Conservation (phyloP, 1,140 invertebrate species). For the Ips nitidus region DNA sequence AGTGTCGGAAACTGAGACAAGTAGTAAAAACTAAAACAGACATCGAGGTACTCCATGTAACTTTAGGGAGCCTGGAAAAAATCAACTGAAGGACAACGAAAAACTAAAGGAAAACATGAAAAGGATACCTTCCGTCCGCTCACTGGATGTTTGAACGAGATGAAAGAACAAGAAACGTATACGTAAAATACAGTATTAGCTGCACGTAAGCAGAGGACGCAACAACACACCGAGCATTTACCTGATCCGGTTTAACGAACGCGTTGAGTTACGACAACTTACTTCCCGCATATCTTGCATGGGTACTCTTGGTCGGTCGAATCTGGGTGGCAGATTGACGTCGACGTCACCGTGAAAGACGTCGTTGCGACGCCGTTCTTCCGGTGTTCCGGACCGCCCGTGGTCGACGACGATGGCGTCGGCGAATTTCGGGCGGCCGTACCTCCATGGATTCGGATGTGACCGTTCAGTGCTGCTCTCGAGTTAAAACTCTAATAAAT, state of each 20-base stretch:
- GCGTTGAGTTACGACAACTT: constrained; percentile 64
- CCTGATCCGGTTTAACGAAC: constrained; percentile 45
- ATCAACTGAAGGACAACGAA: neutral
- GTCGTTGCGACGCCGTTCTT: constrained; percentile 12
- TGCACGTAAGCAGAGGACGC: constrained; percentile 50
- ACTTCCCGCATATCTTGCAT: constrained; percentile 98
- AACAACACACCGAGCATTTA: constrained; percentile 52
- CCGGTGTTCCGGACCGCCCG: constrained; percentile 45
- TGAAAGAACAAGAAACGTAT: constrained; percentile 37
- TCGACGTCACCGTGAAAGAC: constrained; percentile 32
- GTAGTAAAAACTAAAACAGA: constrained; percentile 14
- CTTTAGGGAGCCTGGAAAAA: constrained; percentile 2
- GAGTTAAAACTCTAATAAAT: constrained; percentile 74
- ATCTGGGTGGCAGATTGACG: constrained; percentile 46
- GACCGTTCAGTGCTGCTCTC: constrained; percentile 74
- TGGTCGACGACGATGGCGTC: constrained; percentile 54
- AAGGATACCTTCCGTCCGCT: constrained; percentile 49
- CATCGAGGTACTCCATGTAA: constrained; percentile 15
- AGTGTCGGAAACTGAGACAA: constrained; percentile 21
- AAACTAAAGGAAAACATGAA: constrained; percentile 25
- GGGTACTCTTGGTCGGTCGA: constrained; percentile 67
- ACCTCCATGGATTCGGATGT: constrained; percentile 68
- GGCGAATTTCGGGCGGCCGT: constrained; percentile 55
- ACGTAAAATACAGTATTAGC: constrained; percentile 42
- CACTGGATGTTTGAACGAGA: constrained; percentile 44